Percentiles rank a stretch among this genome's conserved stretches.
These are phyloP conservation scores for Calypte anna DNA, from an alignment of 2,113 vertebrate genomes.

Conservation along the genomic window DNA sequence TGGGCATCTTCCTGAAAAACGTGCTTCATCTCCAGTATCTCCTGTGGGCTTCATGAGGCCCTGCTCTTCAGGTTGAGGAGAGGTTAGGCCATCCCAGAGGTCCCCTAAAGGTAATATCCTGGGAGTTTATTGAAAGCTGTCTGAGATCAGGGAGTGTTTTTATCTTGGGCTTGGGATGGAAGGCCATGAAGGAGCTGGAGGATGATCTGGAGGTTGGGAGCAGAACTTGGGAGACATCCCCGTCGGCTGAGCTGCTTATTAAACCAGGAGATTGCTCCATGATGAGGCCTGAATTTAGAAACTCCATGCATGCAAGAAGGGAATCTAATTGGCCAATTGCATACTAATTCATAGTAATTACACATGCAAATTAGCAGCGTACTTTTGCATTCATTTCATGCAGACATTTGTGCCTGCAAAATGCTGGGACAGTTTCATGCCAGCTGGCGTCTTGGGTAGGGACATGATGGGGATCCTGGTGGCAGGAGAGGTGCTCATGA, in stretches of 20 bases:
- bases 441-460: background rate
- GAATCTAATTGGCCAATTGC: conserved; percentile 40
- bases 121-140: background rate
- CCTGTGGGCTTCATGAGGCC: background rate
- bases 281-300: background rate
- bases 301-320: background rate
- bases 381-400: background rate
- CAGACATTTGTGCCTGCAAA: background rate
- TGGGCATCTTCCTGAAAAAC: background rate
- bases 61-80: fast-evolving
- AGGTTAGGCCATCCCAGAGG: background rate
- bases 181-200: background rate
- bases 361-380: background rate
- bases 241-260: background rate
- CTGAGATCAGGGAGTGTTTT: background rate
- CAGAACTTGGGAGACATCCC: background rate
- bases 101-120: background rate
- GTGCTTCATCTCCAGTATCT: background rate
- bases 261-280: background rate
- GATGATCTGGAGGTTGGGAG: background rate
- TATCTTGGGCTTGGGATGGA: background rate
- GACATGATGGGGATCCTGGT: background rate
- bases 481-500: background rate
- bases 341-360: conserved; percentile 27
- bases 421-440: background rate